Evolutionary conservation across 2,888 invertebrate species (phyloP).

Genomic region (Meiosimyza platycephala): DNA sequence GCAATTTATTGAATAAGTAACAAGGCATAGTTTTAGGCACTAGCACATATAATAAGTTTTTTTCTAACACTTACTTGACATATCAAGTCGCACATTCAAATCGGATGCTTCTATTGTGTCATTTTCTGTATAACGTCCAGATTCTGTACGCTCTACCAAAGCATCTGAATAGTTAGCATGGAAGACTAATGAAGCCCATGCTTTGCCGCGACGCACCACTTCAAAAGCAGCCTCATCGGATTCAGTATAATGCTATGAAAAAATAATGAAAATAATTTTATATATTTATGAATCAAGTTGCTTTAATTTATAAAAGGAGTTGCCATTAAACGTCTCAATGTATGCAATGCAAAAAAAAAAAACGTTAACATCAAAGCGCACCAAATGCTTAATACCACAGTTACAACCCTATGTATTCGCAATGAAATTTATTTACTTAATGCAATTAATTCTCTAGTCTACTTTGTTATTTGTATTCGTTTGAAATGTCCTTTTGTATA

Average conservation of each 20-base stretch:
- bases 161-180: constrained; percentile 80
- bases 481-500: background rate
- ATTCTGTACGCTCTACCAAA: constrained; percentile 73
- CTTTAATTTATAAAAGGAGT: background rate
- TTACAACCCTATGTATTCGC: constrained; percentile 11
- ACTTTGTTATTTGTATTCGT: constrained; percentile 14
- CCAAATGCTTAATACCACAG: background rate
- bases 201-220: constrained; percentile 77
- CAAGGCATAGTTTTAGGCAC: too few relatives aligned
- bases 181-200: constrained; percentile 83
- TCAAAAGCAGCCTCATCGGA: constrained; percentile 73
- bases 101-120: constrained; percentile 74
- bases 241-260: constrained; percentile 42
- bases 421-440: constrained; percentile 13
- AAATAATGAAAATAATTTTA: constrained; percentile 5
- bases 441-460: constrained; percentile 15
- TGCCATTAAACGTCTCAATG: constrained; percentile 1
- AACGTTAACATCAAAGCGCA: constrained; percentile 3
- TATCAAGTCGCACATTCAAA: constrained; percentile 80
- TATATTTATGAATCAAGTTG: background rate
- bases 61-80: constrained; percentile 84
- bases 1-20: background rate
- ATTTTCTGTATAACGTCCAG: constrained; percentile 72
- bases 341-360: constrained; percentile 17
- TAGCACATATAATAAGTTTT: background rate